phyloP scores from a whole-genome alignment of 2,888 invertebrate genomes.

The Protophormia terraenovae region DNA sequence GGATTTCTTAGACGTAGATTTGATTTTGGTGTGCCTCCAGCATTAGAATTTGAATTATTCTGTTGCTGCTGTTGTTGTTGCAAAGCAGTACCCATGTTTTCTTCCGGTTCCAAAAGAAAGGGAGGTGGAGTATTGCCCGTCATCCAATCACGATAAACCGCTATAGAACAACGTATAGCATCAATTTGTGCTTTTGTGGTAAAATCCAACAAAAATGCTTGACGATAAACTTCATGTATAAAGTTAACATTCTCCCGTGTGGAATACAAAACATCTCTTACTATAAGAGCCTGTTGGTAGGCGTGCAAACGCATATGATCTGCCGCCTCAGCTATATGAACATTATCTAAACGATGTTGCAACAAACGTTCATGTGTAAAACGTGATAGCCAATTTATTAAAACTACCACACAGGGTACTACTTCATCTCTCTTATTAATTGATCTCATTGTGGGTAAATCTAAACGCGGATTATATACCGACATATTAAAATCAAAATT shows the following conservation, averaged over 20 bases:
- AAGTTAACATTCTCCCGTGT: constrained; percentile 96
- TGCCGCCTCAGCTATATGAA: constrained; percentile 79
- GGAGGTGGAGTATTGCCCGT: constrained; percentile 90
- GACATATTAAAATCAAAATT: constrained; percentile 90
- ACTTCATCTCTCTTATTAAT: constrained; percentile 85
- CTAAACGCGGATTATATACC: constrained; percentile 91
- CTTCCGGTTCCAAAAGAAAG: constrained; percentile 89
- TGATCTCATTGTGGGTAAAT: constrained; percentile 87
- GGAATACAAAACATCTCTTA: constrained; percentile 92
- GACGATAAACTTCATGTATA: constrained; percentile 95
- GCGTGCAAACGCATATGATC: constrained; percentile 78
- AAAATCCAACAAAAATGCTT: constrained; percentile 95
- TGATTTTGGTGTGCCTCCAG: constrained; percentile 81
- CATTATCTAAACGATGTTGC: constrained; percentile 77
- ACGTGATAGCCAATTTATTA: constrained; percentile 94
- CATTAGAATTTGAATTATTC: constrained; percentile 78
- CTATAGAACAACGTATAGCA: constrained; percentile 93
- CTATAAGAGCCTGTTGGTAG: constrained; percentile 83
- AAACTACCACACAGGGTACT: constrained; percentile 88
- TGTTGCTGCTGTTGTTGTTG: constrained; percentile 69
- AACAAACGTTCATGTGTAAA: constrained; percentile 88
- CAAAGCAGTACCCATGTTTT: constrained; percentile 72
- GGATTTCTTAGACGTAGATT: constrained; percentile 87
- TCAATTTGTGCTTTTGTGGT: constrained; percentile 87
- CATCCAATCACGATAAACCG: constrained; percentile 97